Evolutionary conservation across 2,797 vertebrate genomes (phyloP), one percentile per base, ranked within the genome.

Genomic region (Xerus rutilus): DNA sequence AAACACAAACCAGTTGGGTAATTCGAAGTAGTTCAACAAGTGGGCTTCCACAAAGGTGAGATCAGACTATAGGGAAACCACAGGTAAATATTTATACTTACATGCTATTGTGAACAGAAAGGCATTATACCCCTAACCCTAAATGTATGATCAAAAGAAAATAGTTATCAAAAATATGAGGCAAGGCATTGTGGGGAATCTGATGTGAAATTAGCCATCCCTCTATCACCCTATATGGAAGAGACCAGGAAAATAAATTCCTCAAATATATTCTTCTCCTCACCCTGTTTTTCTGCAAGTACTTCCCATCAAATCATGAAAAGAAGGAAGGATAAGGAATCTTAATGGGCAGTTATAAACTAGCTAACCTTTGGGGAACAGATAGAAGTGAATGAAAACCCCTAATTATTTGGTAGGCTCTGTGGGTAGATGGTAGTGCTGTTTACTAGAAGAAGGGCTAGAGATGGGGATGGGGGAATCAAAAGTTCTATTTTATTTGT

Each of bases 401-500:
- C 47, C 47, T 78, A 92, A 73, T 32, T 65, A 35, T 92, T 85
- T 45, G 45, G 5, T 32, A 81, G n/a, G 14, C 92, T 62, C 10
- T 45, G 23, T 76, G 21, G 7, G 39, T 86, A 62, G 89, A 69
- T 62, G 30, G 23, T 70, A 43, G 52, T 76, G 35, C 23, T 57
- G 74, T 94, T 74, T 69, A 74, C 57, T 85, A 67, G 45, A 89
- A 67, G 45, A 89, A 89, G 20, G 47, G 23, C 45, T 86, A 76
- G 67, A 20, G 21, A 93, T 77, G 35, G 12, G 23, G 54, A 62
- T 77, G n/a, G 79, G 49, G 43, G 21, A 76, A 89, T 76, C 18
- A 81, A 89, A 32, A 64, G 17, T 86, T 92, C 21, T 88, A 35
- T 81, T 84, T 81, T 81, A 86, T 87, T 93, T 90, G 43, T 72